A percentile compares a stretch with the other conserved stretches of the same genome.
Evolutionary conservation across 2,113 vertebrate genomes (phyloP).

Genomic region (Romanogobio albipinnatus): DNA sequence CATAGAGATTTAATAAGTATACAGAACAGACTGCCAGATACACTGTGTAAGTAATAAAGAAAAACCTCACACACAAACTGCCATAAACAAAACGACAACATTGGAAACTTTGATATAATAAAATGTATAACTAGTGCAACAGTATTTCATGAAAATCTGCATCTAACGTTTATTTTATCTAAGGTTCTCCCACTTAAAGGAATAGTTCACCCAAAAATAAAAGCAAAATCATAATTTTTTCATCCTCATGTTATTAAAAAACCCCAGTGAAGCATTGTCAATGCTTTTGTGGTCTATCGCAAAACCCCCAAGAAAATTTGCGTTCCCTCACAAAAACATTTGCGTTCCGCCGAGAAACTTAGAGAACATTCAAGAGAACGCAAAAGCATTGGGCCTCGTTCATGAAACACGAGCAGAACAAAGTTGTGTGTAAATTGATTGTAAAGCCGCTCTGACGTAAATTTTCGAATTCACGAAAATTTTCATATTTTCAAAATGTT

Average conservation of each 20-base stretch:
- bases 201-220: background rate
- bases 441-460: no score
- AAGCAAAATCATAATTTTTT: background rate
- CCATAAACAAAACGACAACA: constrained; percentile 1
- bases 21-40: background rate
- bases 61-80: background rate
- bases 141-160: background rate
- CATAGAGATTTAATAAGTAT: constrained; percentile 40
- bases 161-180: background rate
- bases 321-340: no score
- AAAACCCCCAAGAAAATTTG: no score
- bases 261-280: background rate
- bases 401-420: no score
- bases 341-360: no score
- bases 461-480: no score
- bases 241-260: background rate
- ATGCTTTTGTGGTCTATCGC: no score
- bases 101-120: background rate
- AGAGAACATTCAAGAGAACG: no score
- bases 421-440: no score
- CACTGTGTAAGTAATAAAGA: constrained; percentile 19
- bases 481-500: no score
- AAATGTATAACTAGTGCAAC: background rate
- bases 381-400: no score
- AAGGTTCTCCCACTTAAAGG: background rate